Percentiles rank a stretch among this genome's conserved stretches.
These are phyloP conservation scores for Trochalopteron elliotii DNA, from an alignment of 2,113 vertebrate species.

Conservation along the genomic window DNA sequence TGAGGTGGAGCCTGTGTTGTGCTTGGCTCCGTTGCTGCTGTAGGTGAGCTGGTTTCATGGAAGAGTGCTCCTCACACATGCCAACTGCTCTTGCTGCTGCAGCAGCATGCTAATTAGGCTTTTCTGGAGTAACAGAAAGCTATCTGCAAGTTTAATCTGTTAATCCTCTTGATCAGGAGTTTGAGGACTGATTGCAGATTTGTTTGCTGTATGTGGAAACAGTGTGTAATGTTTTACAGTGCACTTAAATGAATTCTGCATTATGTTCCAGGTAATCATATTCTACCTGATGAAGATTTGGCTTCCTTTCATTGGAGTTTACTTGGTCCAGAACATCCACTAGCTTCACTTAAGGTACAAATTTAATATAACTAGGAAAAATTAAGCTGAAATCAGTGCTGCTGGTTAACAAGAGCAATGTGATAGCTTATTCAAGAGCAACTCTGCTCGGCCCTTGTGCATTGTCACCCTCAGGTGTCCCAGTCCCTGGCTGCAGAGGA, in stretches of 20 bases:
- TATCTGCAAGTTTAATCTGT: neutral
- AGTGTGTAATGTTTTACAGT: neutral
- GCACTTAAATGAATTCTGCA: neutral
- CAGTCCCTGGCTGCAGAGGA: neutral
- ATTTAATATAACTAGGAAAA: neutral
- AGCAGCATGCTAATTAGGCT: neutral
- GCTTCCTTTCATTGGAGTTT: slow-evolving; percentile 98
- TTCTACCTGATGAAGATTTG: slow-evolving; percentile 98
- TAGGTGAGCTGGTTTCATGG: neutral
- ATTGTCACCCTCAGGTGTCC: neutral
- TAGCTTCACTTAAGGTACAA: slow-evolving; percentile 94
- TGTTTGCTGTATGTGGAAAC: neutral
- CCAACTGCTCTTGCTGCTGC: neutral
- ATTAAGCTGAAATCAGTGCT: neutral
- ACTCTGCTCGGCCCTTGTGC: neutral
- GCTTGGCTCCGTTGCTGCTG: neutral
- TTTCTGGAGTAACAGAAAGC: neutral
- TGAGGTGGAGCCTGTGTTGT: neutral
- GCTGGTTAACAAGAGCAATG: neutral
- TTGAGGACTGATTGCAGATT: neutral
- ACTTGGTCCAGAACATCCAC: slow-evolving; percentile 94
- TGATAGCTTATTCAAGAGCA: neutral
- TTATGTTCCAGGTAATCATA: slow-evolving; percentile 90
- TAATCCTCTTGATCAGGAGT: neutral
- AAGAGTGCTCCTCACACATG: neutral